Base-by-base conservation (phyloP, 2,888 invertebrate genomes). In the Pseudanteris insignis region DNA sequence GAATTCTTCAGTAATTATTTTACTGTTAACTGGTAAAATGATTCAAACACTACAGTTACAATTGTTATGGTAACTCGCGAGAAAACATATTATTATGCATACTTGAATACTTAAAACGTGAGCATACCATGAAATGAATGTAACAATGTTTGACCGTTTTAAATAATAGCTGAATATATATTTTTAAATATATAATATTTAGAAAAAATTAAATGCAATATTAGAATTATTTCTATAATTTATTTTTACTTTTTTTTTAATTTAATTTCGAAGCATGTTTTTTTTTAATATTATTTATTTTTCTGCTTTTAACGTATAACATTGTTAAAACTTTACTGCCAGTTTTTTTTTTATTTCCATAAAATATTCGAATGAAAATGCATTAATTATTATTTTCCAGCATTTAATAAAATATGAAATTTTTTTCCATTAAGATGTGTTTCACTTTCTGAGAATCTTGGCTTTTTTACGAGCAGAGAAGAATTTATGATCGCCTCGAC, bases 401-500 rank as follows among this genome's bases (percentile, higher is more conserved):
- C 32, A 12, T 30, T 11, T 26, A 38, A 47, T 44, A 25, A 47
- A 38, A 29, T 44, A 44, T 15, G n/a, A 26, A 30, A 18, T 18
- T 10, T 33, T 36, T 40, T 51, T 55, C 30, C 30, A 44, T 40
- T 47, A 28, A 53, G 9, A 2, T 24, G 41, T 58, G 48, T 63
- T 59, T 63, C 59, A 55, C 55, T 63, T 63, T 63, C 63, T 50
- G 54, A 54, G 44, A 54, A 54, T 60, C 59, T 47, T 50, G 50
- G 32, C 43, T 54, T 59, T 54, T 63, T 63, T 58, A 59, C 46
- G 63, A 46, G 44, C 48, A 28, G 24, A 26, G 30, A 48, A 41
- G 63, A 63, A 63, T 63, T 63, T 54, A 63, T 48, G 63, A 59
- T 58, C 36, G 38, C 53, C 48, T 57, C 55, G 34, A 50, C 55